Conservation (phyloP, 2,113 vertebrate genomes). For the Agelaius phoeniceus region DNA sequence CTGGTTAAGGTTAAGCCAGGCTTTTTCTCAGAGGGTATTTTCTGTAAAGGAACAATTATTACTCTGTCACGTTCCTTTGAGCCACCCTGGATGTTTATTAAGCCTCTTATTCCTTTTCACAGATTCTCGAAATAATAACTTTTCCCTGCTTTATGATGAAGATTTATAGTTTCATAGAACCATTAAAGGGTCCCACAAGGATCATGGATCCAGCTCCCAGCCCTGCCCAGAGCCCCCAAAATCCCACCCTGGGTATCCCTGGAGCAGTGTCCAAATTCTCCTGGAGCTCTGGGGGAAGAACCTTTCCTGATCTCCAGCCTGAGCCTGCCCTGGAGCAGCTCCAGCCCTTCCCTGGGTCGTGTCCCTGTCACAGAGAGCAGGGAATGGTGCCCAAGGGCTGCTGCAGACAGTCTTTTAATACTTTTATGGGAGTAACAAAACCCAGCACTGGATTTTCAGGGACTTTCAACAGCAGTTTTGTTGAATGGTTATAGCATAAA, state of each 20-base stretch:
- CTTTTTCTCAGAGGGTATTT: neutral
- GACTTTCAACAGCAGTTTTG: neutral
- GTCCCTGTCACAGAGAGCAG: neutral
- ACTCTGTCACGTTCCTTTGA: neutral
- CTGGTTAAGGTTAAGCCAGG: neutral
- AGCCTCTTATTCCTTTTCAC: neutral
- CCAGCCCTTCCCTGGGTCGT: rapidly evolving
- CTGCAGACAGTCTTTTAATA: neutral
- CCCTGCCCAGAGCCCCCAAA: neutral
- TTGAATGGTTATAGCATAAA: neutral
- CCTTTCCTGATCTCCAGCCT: neutral
- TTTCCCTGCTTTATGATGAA: neutral
- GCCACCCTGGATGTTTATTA: neutral
- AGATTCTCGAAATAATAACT: neutral
- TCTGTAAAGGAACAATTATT: neutral
- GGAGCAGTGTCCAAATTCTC: rapidly evolving
- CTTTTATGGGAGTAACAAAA: neutral
- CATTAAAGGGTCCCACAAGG: neutral
- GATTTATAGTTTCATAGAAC: neutral
- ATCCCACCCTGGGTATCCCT: neutral
- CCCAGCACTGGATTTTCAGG: neutral
- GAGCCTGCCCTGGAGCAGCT: rapidly evolving
- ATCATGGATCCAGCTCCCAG: rapidly evolving
- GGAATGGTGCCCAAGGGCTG: neutral
- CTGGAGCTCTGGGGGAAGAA: neutral